Evolutionary conservation across 1,140 invertebrate species (phyloP).

Genomic region (Hyles vespertilio): DNA sequence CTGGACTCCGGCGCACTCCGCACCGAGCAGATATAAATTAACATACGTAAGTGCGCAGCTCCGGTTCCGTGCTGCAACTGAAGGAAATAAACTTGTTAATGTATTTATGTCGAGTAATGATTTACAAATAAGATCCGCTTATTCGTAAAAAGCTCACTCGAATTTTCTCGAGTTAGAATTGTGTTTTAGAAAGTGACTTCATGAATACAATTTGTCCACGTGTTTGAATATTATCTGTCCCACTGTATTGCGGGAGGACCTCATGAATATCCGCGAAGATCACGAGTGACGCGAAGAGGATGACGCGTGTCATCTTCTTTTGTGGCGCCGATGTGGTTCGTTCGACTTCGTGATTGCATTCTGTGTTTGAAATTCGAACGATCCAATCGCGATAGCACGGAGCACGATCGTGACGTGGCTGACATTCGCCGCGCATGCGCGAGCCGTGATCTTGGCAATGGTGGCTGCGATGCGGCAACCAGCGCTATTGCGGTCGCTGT

Average conservation of each 20-base stretch:
- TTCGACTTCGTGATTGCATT: constrained; percentile 48
- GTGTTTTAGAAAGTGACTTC: constrained; percentile 12
- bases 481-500: constrained; percentile 67
- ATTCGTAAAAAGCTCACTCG: constrained; percentile 8
- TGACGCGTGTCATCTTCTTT: neutral
- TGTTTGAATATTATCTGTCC: neutral
- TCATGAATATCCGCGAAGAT: too few relatives aligned
- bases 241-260: too few relatives aligned
- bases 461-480: constrained; percentile 55
- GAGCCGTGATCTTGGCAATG: constrained; percentile 74
- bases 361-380: constrained; percentile 51
- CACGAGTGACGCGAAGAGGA: too few relatives aligned
- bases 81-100: neutral
- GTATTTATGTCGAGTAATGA: constrained; percentile 1
- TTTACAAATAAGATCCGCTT: constrained; percentile 3
- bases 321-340: constrained; percentile 1
- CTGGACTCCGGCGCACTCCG: too few relatives aligned
- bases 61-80: neutral
- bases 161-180: constrained; percentile 11
- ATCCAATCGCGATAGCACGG: constrained; percentile 59
- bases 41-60: too few relatives aligned
- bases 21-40: too few relatives aligned
- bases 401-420: constrained; percentile 67
- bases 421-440: constrained; percentile 67
- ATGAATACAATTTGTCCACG: constrained; percentile 11